These are phyloP conservation scores for Hiodon tergisus DNA, from an alignment of 2,113 vertebrate species.

Conservation along the genomic window DNA sequence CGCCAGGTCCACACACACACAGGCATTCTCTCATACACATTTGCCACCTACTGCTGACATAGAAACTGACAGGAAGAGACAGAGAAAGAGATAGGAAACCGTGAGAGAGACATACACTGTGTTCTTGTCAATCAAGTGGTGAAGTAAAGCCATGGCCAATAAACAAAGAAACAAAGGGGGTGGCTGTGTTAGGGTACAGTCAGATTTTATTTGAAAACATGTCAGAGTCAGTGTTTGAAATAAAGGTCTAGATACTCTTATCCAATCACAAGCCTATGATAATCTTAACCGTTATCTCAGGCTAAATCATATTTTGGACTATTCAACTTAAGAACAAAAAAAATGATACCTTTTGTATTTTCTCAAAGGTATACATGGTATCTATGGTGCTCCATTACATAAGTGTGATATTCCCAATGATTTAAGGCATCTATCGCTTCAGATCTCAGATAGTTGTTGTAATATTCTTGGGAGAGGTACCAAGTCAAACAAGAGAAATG, in stretches of 20 bases:
- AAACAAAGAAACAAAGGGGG: no score
- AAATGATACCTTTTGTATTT: not conserved
- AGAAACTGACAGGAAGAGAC: not conserved
- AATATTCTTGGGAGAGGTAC: no score
- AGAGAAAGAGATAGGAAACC: no score
- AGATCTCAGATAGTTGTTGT: no score
- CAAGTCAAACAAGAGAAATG: no score
- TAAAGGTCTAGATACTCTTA: conserved; percentile 15
- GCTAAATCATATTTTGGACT: not conserved
- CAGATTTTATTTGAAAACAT: conserved; percentile 1
- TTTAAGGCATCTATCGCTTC: no score
- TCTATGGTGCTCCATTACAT: not conserved
- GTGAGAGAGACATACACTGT: no score
- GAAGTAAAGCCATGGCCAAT: no score
- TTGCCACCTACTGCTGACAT: not conserved
- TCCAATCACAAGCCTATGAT: conserved; percentile 17
- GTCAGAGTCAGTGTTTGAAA: conserved; percentile 4
- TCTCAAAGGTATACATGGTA: not conserved
- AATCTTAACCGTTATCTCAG: conserved; percentile 14
- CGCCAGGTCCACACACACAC: not conserved
- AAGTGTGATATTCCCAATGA: no score
- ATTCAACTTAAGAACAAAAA: not conserved
- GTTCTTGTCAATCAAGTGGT: no score
- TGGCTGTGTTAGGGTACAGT: not conserved
- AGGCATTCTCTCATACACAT: not conserved